Conservation (phyloP, 1,140 invertebrate species). For the Hyphantria cunea region DNA sequence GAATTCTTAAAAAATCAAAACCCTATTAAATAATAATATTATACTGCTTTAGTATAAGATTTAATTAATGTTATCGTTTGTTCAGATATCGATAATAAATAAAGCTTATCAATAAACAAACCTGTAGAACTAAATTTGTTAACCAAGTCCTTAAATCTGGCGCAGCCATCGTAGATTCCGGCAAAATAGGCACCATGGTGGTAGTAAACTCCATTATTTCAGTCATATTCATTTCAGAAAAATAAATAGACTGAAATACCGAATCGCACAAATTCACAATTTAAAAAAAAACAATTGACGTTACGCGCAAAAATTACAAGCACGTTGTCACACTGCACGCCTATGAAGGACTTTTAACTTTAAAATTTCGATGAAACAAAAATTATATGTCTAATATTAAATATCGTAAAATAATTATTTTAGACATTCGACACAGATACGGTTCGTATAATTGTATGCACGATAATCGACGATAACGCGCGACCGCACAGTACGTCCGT, state of each 20-base stretch:
- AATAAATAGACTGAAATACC: conserved; percentile 23
- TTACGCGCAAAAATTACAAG: conserved; percentile 39
- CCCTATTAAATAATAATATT: no score
- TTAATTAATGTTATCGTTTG: no score
- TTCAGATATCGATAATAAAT: no score
- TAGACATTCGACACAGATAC: conserved; percentile 27
- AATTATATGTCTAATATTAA: conserved; percentile 52
- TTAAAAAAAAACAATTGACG: conserved; percentile 7
- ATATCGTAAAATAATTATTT: conserved; percentile 56
- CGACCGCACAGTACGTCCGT: conserved; percentile 40
- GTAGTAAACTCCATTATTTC: conserved; percentile 36
- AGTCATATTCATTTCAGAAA: conserved; percentile 57
- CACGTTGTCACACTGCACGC: conserved; percentile 26
- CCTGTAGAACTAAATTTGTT: conserved; percentile 53
- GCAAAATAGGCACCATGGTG: conserved; percentile 39
- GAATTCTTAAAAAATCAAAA: no score
- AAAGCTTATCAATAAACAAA: conserved; percentile 43
- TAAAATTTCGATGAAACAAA: conserved; percentile 50
- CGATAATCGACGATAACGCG: conserved; percentile 19
- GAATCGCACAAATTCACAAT: conserved; percentile 1
- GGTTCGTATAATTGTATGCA: conserved; percentile 1
- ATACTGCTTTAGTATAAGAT: no score
- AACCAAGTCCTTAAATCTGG: conserved; percentile 54
- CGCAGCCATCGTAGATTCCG: conserved; percentile 40
- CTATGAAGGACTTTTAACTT: conserved; percentile 27